Evolutionary conservation across 2,113 vertebrate species (phyloP).

Genomic region (Protobothrops flavoviridis): DNA sequence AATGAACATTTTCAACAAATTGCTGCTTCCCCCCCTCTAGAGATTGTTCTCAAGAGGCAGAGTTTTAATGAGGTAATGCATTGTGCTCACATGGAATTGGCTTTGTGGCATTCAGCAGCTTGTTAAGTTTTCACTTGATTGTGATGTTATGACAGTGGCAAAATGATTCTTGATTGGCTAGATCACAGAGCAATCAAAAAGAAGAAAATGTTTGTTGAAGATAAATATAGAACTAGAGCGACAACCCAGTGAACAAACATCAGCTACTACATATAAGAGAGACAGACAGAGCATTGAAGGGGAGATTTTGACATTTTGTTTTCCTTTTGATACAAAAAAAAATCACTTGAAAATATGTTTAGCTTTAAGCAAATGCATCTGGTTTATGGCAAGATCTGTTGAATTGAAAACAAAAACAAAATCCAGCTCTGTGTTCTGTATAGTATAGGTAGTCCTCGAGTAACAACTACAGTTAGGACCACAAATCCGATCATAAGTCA

Average conservation of each 20-base stretch:
- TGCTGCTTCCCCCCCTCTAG: background rate
- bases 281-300: background rate
- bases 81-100: background rate
- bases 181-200: background rate
- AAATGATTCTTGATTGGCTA: background rate
- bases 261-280: background rate
- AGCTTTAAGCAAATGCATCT: background rate
- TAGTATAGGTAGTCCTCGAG: background rate
- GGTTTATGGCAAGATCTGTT: background rate
- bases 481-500: background rate
- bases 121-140: background rate
- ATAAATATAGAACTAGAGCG: background rate
- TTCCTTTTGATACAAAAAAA: background rate
- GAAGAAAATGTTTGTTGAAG: background rate
- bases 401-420: background rate
- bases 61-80: background rate
- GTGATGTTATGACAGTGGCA: background rate
- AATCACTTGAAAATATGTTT: background rate
- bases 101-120: background rate
- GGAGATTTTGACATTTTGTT: background rate
- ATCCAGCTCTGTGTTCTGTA: background rate
- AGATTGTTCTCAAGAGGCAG: background rate
- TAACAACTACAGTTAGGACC: background rate
- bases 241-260: background rate
- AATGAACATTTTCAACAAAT: background rate